Evolutionary conservation across 1,140 invertebrate species (phyloP).

Genomic region (Cydia fagiglandana): DNA sequence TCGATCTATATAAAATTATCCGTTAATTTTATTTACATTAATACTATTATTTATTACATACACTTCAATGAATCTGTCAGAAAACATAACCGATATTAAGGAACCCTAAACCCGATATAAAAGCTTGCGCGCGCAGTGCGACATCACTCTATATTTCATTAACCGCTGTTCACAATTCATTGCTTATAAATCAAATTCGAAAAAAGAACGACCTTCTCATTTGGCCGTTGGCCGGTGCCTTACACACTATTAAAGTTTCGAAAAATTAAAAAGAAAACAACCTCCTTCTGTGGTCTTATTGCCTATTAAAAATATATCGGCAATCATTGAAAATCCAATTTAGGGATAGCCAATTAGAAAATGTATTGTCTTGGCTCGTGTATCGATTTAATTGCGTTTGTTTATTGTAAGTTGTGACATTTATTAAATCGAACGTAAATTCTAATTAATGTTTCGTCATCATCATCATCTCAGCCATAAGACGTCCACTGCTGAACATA

Average conservation of each 20-base stretch:
- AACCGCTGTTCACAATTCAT: constrained; percentile 55
- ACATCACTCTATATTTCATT: constrained; percentile 55
- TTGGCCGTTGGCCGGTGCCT: constrained; percentile 49
- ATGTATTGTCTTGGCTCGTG: constrained; percentile 8
- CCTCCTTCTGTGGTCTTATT: constrained; percentile 49
- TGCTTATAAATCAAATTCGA: constrained; percentile 61
- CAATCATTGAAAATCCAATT: constrained; percentile 62
- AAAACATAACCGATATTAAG: not conserved
- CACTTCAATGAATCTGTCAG: too few species aligned
- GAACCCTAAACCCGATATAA: constrained; percentile 35
- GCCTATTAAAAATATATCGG: constrained; percentile 63
- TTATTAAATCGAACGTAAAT: not conserved
- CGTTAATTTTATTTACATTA: too few species aligned
- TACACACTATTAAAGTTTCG: constrained; percentile 46
- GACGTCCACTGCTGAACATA: too few species aligned
- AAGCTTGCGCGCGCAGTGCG: constrained; percentile 36
- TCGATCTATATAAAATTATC: too few species aligned
- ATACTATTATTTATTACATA: too few species aligned
- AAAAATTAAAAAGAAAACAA: constrained; percentile 39
- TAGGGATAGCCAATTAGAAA: constrained; percentile 58
- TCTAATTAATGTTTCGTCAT: not conserved
- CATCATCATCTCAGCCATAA: too few species aligned
- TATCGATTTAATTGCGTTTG: not conserved
- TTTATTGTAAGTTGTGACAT: not conserved
- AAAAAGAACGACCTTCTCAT: constrained; percentile 58